Base-by-base conservation (phyloP, 2,797 vertebrate species). In the Sphenodon punctatus region DNA sequence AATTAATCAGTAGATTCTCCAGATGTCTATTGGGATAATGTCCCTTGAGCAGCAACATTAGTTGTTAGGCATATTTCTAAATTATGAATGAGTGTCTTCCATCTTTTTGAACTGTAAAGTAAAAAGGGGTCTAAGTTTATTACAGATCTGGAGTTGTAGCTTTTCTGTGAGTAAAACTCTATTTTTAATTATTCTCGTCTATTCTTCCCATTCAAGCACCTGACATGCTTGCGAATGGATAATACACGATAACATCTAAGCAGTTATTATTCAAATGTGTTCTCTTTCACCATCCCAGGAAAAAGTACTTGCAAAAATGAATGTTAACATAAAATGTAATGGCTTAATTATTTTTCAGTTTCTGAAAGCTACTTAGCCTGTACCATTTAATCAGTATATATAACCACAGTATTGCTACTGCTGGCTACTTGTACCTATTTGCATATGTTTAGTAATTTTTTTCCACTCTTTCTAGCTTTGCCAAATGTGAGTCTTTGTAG, bases 1-100 rank as follows among this genome's bases (percentile, higher is more conserved):
- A 94, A 94, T 96, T 95, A 95, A 94, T 95, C 89, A 91, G 88
- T 89, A 82, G 67, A 55, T 88, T 93, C 84, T 93, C 85, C 91
- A 94, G 93, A 94, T 94, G 94, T 93, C 93, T 94, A 66, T 68
- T 87, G 90, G 93, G 90, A 89, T 91, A 87, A 51, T 88, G 51
- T 93, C 92, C 82, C 91, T 69, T 88, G 88, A 94, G 90, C 76
- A 78, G 78, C 49, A 79, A 43, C 70, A 78, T 66, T 87, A 78
- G 76, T 64, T 86, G 66, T 3, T 89, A 38, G 53, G 38, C 22
- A 48, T 75, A 88, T 86, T 75, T 90, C 82, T 76, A 89, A 85
- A 89, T 43, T 30, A 45, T 48, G 84, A 91, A 80, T 78, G 87
- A 88, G 82, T 88, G 42, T 78, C 23, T 76, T 90, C 86, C 17